phyloP scores from a whole-genome alignment of 2,888 invertebrate genomes.

The Orthosia incerta region DNA sequence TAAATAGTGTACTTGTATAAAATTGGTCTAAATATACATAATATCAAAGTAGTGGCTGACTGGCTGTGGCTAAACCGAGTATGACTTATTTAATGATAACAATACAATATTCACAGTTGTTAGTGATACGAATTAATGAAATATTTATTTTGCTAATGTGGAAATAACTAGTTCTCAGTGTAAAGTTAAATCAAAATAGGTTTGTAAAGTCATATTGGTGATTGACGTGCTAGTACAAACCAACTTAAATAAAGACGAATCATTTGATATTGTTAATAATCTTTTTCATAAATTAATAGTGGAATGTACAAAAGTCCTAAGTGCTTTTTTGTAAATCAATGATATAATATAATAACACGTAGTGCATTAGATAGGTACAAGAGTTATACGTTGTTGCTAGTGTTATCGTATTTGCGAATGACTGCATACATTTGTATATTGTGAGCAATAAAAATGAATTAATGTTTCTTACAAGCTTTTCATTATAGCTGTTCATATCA shows the following conservation, averaged over 20 bases:
- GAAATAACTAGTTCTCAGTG: slow-evolving; percentile 39
- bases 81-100: slow-evolving; percentile 29
- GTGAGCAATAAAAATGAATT: slow-evolving; percentile 23
- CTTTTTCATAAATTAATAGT: slow-evolving; percentile 35
- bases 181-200: slow-evolving; percentile 41
- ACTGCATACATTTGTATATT: background rate
- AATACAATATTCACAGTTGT: slow-evolving; percentile 49
- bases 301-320: slow-evolving; percentile 28
- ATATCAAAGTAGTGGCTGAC: slow-evolving; percentile 38
- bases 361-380: slow-evolving; percentile 16
- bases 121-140: slow-evolving; percentile 56
- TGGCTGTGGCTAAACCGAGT: slow-evolving; percentile 52
- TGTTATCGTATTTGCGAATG: slow-evolving; percentile 17
- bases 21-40: slow-evolving; percentile 26
- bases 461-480: slow-evolving; percentile 21
- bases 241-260: slow-evolving; percentile 26
- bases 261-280: slow-evolving; percentile 31
- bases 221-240: slow-evolving; percentile 50
- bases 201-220: slow-evolving; percentile 29
- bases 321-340: slow-evolving; percentile 40
- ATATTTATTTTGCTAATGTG: slow-evolving; percentile 68
- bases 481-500: slow-evolving; percentile 27
- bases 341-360: slow-evolving; percentile 20
- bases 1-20: slow-evolving; percentile 35
- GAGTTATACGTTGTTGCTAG: slow-evolving; percentile 32